phyloP scores from a whole-genome alignment of 1,140 invertebrate genomes.

The Eueides isabella region DNA sequence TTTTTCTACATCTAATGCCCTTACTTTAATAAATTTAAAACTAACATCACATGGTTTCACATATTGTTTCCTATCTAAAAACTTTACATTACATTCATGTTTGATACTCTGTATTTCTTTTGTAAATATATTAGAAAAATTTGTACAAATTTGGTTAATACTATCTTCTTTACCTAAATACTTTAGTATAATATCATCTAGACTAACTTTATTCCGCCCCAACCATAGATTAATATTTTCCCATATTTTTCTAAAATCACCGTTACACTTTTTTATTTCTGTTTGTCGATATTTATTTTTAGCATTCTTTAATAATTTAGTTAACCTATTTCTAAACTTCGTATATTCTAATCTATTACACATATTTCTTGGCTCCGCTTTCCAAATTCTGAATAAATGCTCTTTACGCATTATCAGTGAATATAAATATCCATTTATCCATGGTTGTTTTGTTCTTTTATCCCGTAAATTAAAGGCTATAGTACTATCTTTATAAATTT shows the following conservation, averaged over 20 bases:
- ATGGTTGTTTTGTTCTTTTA: constrained; percentile 36
- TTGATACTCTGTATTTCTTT: constrained; percentile 43
- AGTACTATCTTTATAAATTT: constrained; percentile 37
- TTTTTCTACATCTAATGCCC: constrained; percentile 23
- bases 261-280: constrained; percentile 42
- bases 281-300: constrained; percentile 43
- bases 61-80: constrained; percentile 39
- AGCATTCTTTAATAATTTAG: constrained; percentile 45
- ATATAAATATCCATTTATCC: constrained; percentile 34
- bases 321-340: constrained; percentile 44
- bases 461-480: constrained; percentile 11
- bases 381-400: constrained; percentile 42
- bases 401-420: constrained; percentile 36
- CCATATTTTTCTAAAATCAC: constrained; percentile 47
- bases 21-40: constrained; percentile 38
- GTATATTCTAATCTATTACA: constrained; percentile 45
- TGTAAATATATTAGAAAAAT: no score
- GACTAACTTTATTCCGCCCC: constrained; percentile 28
- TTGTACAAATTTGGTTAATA: constrained; percentile 34
- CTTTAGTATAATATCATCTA: constrained; percentile 40
- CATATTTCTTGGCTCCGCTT: constrained; percentile 38
- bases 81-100: constrained; percentile 34
- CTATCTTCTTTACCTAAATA: constrained; percentile 38
- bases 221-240: constrained; percentile 43
- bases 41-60: constrained; percentile 27